Evolutionary conservation across 2,113 vertebrate genomes (phyloP).

Genomic region (Brachionichthys hirsutus): DNA sequence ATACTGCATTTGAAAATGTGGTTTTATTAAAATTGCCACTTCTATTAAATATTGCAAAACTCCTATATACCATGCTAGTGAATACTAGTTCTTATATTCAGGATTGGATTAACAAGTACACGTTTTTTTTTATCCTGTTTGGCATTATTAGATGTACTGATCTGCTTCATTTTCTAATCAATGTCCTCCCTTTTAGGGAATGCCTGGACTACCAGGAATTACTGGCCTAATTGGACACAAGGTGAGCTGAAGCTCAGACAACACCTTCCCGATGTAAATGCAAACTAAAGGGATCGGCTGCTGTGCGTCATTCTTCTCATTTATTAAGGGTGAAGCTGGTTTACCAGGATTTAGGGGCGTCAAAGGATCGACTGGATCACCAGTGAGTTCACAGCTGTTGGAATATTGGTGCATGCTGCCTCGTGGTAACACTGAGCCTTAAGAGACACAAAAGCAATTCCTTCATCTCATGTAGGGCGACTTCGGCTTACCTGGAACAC

Average conservation of each 20-base stretch:
- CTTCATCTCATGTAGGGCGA: conserved; percentile 78
- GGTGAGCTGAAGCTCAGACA: conserved; percentile 51
- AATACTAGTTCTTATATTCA: too few relatives aligned
- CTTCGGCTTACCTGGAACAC: conserved; percentile 80
- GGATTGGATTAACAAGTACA: too few relatives aligned
- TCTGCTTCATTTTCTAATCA: background rate
- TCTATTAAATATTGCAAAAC: too few relatives aligned
- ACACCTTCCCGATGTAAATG: background rate
- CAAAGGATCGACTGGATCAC: conserved; percentile 64
- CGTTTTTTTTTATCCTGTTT: background rate
- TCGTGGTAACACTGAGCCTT: background rate
- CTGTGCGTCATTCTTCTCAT: conserved; percentile 14
- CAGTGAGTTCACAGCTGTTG: conserved; percentile 59
- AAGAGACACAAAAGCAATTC: background rate
- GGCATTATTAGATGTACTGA: too few relatives aligned
- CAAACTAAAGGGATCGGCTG: background rate
- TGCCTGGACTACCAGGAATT: conserved; percentile 76
- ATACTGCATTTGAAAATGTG: too few relatives aligned
- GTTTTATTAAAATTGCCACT: too few relatives aligned
- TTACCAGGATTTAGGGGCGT: conserved; percentile 68
- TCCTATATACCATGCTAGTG: too few relatives aligned
- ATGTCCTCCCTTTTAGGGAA: conserved; percentile 67
- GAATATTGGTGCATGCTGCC: background rate
- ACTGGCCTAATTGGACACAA: conserved; percentile 73
- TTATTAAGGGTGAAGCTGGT: conserved; percentile 74